Evolutionary conservation across 2,113 vertebrate species (phyloP).

Genomic region (Puffinus mauretanicus): DNA sequence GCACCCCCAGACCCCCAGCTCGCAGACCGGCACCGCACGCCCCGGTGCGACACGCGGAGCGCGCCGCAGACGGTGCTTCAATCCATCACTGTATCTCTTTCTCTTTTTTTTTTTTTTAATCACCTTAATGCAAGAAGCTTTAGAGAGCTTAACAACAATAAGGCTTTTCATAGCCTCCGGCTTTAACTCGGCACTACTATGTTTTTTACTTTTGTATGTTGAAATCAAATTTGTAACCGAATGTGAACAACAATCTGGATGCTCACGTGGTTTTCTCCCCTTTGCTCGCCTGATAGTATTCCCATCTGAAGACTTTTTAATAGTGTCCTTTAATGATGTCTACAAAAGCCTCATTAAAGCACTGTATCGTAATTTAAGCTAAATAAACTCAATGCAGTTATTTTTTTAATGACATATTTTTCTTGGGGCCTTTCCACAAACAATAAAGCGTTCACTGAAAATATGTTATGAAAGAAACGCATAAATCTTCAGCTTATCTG

Average conservation of each 20-base stretch:
- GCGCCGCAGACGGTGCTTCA: neutral
- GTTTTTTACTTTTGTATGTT: neutral
- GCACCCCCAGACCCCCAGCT: neutral
- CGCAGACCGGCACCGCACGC: neutral
- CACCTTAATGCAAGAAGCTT: slow-evolving; percentile 44
- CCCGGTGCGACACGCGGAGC: neutral
- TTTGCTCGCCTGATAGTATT: neutral
- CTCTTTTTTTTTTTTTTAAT: neutral
- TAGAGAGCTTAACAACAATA: slow-evolving; percentile 26
- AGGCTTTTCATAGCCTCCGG: slow-evolving; percentile 15
- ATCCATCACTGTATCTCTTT: neutral
- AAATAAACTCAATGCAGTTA: slow-evolving; percentile 1
- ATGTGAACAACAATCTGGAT: neutral
- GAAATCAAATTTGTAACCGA: slow-evolving; percentile 25
- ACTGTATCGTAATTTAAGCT: neutral
- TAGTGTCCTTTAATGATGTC: slow-evolving; percentile 41
- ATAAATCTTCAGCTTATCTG: slow-evolving; percentile 70
- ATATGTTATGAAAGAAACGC: slow-evolving; percentile 26
- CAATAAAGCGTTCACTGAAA: slow-evolving; percentile 33
- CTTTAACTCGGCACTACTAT: neutral
- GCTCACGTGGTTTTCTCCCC: neutral
- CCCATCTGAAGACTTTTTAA: slow-evolving; percentile 38
- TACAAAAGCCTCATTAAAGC: slow-evolving; percentile 54
- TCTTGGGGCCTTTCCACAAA: slow-evolving; percentile 26
- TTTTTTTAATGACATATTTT: slow-evolving; percentile 36